Evolutionary conservation across 2,888 invertebrate genomes (phyloP).

Genomic region (Pyralis farinalis): DNA sequence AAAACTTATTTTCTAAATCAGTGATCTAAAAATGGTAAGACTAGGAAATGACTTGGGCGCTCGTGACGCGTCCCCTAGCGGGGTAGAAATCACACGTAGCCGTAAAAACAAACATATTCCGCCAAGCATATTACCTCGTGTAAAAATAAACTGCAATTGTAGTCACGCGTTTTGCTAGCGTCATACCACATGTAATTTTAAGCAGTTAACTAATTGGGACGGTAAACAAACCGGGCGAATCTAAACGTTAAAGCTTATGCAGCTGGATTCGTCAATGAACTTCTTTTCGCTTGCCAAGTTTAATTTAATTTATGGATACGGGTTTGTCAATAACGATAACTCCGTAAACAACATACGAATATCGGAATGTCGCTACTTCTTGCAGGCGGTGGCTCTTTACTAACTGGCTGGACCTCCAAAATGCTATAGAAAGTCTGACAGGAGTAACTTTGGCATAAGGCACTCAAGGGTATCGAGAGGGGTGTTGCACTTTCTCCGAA

Average conservation of each 20-base stretch:
- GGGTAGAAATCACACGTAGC: slow-evolving; percentile 5
- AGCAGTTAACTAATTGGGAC: slow-evolving; percentile 7
- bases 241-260: slow-evolving; percentile 1
- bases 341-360: too few relatives aligned
- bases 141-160: slow-evolving; percentile 11
- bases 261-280: slow-evolving; percentile 3
- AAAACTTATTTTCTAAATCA: slow-evolving; percentile 2
- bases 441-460: too few relatives aligned
- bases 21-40: slow-evolving; percentile 6
- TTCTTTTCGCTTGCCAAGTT: neutral
- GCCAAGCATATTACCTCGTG: slow-evolving; percentile 8
- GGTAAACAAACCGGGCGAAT: slow-evolving; percentile 2
- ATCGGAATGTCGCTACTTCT: too few relatives aligned
- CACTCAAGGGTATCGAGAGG: too few relatives aligned
- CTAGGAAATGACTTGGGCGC: slow-evolving; percentile 3
- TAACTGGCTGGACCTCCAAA: too few relatives aligned
- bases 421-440: too few relatives aligned
- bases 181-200: slow-evolving; percentile 10
- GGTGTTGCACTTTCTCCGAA: too few relatives aligned
- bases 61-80: too few relatives aligned
- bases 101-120: slow-evolving; percentile 12
- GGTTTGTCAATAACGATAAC: too few relatives aligned
- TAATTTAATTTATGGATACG: too few relatives aligned
- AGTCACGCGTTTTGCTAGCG: slow-evolving; percentile 6
- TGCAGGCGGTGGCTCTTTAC: too few relatives aligned